phyloP scores from a whole-genome alignment of 2,113 vertebrate species.

The Albula goreensis region DNA sequence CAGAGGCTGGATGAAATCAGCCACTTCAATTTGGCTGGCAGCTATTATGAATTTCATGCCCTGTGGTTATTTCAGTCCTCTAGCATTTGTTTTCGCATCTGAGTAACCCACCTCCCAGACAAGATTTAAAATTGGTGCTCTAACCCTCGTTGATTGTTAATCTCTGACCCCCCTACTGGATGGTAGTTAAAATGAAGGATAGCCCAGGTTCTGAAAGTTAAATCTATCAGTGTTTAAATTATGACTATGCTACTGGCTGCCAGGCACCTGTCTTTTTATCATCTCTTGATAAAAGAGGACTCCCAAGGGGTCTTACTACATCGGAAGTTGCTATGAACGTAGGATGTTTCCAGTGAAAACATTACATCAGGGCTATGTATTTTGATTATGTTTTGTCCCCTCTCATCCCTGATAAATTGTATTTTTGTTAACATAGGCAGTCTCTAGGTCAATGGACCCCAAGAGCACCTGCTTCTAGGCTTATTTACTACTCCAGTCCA shows the following conservation, averaged over 20 bases:
- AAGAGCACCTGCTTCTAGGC: not conserved
- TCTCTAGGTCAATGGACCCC: not conserved
- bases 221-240: slow-evolving; percentile 1
- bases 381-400: not conserved
- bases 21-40: not conserved
- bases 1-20: slow-evolving; percentile 10
- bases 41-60: not conserved
- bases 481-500: not conserved
- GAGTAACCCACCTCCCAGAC: not conserved
- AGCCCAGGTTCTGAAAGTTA: not conserved
- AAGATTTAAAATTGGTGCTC: slow-evolving; percentile 2
- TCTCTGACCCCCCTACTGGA: not conserved
- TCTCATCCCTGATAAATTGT: not conserved
- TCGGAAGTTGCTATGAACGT: not conserved
- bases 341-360: not conserved
- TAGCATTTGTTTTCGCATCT: slow-evolving; percentile 12
- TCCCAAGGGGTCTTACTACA: not conserved
- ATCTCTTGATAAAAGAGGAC: not conserved
- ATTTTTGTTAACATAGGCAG: not conserved
- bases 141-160: not conserved
- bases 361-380: not conserved
- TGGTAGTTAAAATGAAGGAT: not conserved
- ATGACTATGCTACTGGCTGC: not conserved
- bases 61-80: slow-evolving; percentile 8
- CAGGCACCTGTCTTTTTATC: not conserved